Percentiles rank a stretch among this genome's conserved stretches.
These are phyloP conservation scores for Dissostichus mawsoni DNA, from an alignment of 2,113 vertebrate species.

Conservation along the genomic window DNA sequence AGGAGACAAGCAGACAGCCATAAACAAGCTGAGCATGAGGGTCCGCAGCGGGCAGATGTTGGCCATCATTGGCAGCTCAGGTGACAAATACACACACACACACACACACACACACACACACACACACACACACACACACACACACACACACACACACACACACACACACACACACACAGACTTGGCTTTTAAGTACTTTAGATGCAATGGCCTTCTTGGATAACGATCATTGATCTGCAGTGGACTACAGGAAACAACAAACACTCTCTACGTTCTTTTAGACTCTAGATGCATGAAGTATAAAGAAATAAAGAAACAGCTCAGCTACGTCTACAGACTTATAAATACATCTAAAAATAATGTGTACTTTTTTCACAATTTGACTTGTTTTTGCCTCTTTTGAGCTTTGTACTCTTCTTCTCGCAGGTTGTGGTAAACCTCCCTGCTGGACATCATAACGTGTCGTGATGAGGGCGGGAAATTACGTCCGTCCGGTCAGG, in stretches of 20 bases:
- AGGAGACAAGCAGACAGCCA: conserved; percentile 82
- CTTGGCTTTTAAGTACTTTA: background rate
- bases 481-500: conserved; percentile 87
- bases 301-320: background rate
- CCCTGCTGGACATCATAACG: conserved; percentile 93
- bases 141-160: too few relatives aligned
- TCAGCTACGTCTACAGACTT: too few relatives aligned
- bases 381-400: too few relatives aligned
- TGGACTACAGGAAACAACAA: background rate
- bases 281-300: background rate
- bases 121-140: too few relatives aligned
- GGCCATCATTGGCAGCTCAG: conserved; percentile 94
- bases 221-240: too few relatives aligned
- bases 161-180: background rate
- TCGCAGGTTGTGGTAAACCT: conserved; percentile 91
- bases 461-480: conserved; percentile 88
- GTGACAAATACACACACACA: conserved; percentile 71
- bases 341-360: too few relatives aligned
- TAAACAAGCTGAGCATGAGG: conserved; percentile 90
- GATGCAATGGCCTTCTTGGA: background rate
- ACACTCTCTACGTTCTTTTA: background rate
- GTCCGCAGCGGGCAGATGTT: conserved; percentile 96
- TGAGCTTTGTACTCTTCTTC: background rate
- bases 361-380: too few relatives aligned
- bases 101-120: too few relatives aligned